Base-by-base conservation (phyloP, 2,888 invertebrate genomes). In the Cephus runcator region DNA sequence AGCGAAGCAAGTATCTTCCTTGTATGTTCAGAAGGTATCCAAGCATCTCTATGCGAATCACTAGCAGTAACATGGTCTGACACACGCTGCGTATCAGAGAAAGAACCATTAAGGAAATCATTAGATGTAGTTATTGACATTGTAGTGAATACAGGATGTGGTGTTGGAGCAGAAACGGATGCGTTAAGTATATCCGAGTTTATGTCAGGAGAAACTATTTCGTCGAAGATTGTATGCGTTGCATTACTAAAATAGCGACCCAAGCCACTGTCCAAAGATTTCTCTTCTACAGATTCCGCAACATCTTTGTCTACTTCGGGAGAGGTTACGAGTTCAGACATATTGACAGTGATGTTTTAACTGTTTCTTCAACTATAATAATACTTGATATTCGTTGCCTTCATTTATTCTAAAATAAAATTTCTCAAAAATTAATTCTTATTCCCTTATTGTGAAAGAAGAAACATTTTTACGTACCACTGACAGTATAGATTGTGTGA, bases 1-100 rank as follows among this genome's bases (percentile, higher is more conserved):
- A 93, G 92, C 30, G 93, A 90, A 75, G 95, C 93, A 0, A 96
- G 92, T 75, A 94, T 94, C 86, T 95, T 95, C 81, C 94, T 93
- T 0, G 97, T 96, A 85, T 94, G 93, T 82, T 96, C 96, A 79
- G 94, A 95, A 2, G 97, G 96, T 85, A 97, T 95, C 97, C 97
- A 98, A 0, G 95, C 95, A 92, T 96, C 95, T 84, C 95, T 88
- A 35, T 92, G 89, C 80, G 78, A 81, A 76, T 88, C 90, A 75
- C 82, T 88, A 3, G 83, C 80, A 6, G 77, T 76, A 15, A 76
- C 75, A 33, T 88, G 87, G 34, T 87, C 86, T 83, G 81, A 83
- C 15, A 73, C 79, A 75, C 81, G 81, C 75, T 85, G 81, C 33
- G 78, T 76, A 23, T 79, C 80, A 56, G 56, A 56, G 9, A 56